Conservation (phyloP, 2,797 vertebrate genomes). For the Chelonia mydas region DNA sequence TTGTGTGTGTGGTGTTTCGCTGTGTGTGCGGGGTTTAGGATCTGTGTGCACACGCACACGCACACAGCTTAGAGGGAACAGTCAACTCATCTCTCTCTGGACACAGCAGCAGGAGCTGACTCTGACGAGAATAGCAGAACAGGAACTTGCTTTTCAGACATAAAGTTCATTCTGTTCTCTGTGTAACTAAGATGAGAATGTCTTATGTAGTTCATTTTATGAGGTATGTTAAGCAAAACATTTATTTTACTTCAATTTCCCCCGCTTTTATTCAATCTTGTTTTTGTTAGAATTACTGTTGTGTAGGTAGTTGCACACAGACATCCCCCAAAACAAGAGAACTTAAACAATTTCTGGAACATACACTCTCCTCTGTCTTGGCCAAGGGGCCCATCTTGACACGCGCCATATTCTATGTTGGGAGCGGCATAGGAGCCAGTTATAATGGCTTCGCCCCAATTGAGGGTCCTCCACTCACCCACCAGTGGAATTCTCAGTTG, state of each 20-base stretch:
- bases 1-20: too few relatives aligned
- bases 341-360: neutral
- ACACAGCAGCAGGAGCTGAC: neutral
- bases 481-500: neutral
- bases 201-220: neutral
- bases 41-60: too few relatives aligned
- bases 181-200: neutral
- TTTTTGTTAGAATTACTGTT: neutral
- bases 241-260: neutral
- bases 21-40: too few relatives aligned
- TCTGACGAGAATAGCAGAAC: neutral
- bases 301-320: neutral
- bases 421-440: neutral
- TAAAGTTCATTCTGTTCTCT: neutral
- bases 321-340: neutral
- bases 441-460: neutral
- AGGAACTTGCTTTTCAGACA: neutral
- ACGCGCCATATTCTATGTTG: neutral
- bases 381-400: neutral
- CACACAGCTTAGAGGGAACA: too few relatives aligned
- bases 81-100: neutral
- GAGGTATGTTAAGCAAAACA: neutral
- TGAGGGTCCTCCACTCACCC: neutral
- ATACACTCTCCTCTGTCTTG: neutral
- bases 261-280: neutral